Evolutionary conservation across 2,888 invertebrate genomes (phyloP).

Genomic region (Galerucella nymphaeae): DNA sequence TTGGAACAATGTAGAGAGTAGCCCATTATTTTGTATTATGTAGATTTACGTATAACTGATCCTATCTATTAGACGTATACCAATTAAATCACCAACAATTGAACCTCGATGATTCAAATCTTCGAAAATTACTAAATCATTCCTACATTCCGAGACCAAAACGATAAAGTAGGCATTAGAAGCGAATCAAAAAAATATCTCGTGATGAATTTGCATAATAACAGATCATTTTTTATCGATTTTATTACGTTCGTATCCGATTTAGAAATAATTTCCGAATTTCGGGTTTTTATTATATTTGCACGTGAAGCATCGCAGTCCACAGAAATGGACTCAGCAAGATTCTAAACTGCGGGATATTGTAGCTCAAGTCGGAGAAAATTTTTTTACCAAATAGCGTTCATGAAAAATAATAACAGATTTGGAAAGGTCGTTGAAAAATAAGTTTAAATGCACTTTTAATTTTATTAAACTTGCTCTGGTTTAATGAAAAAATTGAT

Average conservation of each 20-base stretch:
- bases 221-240: conserved; percentile 33
- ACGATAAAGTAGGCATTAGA: conserved; percentile 21
- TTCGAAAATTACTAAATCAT: conserved; percentile 36
- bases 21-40: conserved; percentile 1
- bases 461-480: too few relatives aligned
- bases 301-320: conserved; percentile 10
- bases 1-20: conserved; percentile 2
- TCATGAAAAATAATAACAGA: too few relatives aligned
- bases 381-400: too few relatives aligned
- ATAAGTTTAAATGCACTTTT: too few relatives aligned
- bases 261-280: conserved; percentile 30
- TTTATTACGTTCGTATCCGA: conserved; percentile 30
- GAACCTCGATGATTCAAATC: conserved; percentile 31
- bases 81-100: conserved; percentile 35
- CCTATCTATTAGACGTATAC: conserved; percentile 24
- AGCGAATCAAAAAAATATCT: conserved; percentile 10
- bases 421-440: too few relatives aligned
- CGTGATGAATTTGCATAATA: conserved; percentile 31
- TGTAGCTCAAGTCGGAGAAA: too few relatives aligned
- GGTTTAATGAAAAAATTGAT: too few relatives aligned
- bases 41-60: conserved; percentile 23
- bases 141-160: conserved; percentile 22
- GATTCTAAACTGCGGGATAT: not conserved
- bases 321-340: conserved; percentile 4
- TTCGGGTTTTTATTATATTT: conserved; percentile 26